phyloP scores from a whole-genome alignment of 1,140 invertebrate genomes.

The Philotrypesis tridentata region DNA sequence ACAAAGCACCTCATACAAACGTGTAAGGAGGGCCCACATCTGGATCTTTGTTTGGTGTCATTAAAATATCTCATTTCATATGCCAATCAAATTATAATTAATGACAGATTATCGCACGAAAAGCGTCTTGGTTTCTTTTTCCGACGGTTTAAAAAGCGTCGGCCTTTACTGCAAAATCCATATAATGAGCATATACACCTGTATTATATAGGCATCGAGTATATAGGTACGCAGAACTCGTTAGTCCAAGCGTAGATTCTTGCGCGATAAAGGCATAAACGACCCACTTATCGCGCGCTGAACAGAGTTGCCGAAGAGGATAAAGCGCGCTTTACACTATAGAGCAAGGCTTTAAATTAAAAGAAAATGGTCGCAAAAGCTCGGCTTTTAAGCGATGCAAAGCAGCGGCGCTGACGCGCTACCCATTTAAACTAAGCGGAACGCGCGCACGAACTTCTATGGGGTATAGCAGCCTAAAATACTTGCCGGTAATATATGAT shows the following conservation, averaged over 20 bases:
- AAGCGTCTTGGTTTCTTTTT: not conserved
- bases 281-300: constrained; percentile 55
- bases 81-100: not conserved
- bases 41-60: too few species aligned
- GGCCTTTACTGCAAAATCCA: constrained; percentile 19
- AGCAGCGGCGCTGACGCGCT: constrained; percentile 41
- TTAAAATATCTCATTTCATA: not conserved
- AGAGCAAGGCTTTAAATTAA: constrained; percentile 32
- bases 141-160: not conserved
- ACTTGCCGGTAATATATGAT: constrained; percentile 60
- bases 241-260: constrained; percentile 9
- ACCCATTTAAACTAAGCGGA: constrained; percentile 54
- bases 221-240: not conserved
- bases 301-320: constrained; percentile 47
- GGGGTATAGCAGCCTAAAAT: constrained; percentile 57
- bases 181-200: not conserved
- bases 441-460: constrained; percentile 48
- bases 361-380: constrained; percentile 30
- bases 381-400: constrained; percentile 37
- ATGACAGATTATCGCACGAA: not conserved
- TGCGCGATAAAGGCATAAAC: constrained; percentile 40
- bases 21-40: too few species aligned
- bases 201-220: not conserved
- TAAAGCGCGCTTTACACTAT: not conserved
- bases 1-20: too few species aligned